phyloP scores from a whole-genome alignment of 1,140 invertebrate species.

The Ganaspis sp. region DNA sequence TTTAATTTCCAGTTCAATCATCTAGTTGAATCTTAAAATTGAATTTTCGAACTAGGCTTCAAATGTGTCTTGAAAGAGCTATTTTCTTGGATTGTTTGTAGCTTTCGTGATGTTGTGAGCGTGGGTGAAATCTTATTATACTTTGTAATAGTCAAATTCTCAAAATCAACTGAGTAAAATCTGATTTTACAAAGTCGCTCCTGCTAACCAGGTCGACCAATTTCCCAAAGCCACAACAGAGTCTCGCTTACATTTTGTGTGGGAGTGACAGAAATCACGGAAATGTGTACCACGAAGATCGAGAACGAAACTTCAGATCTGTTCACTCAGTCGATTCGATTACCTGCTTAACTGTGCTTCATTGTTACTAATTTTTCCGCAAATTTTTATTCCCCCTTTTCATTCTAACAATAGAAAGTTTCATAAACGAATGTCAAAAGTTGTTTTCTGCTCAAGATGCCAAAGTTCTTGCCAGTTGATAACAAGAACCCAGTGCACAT shows the following conservation, averaged over 20 bases:
- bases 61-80: background rate
- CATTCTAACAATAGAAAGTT: background rate
- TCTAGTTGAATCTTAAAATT: too few species aligned
- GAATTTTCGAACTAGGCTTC: background rate
- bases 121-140: conserved; percentile 26
- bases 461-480: too few species aligned
- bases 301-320: conserved; percentile 18
- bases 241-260: conserved; percentile 13
- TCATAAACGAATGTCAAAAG: background rate
- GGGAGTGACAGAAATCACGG: conserved; percentile 26
- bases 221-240: conserved; percentile 15
- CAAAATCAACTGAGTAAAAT: conserved; percentile 20
- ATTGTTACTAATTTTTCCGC: background rate
- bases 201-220: background rate
- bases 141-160: conserved; percentile 22
- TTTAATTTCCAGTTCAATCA: too few species aligned
- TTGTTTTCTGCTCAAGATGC: too few species aligned
- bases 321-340: conserved; percentile 14
- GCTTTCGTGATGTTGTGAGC: background rate
- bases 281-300: conserved; percentile 16
- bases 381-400: background rate
- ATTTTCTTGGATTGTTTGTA: background rate
- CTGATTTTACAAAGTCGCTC: conserved; percentile 11
- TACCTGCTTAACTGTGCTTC: conserved; percentile 22
- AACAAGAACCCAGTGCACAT: too few species aligned